Base-by-base conservation (phyloP, 2,888 invertebrate species). In the Catocala nupta region DNA sequence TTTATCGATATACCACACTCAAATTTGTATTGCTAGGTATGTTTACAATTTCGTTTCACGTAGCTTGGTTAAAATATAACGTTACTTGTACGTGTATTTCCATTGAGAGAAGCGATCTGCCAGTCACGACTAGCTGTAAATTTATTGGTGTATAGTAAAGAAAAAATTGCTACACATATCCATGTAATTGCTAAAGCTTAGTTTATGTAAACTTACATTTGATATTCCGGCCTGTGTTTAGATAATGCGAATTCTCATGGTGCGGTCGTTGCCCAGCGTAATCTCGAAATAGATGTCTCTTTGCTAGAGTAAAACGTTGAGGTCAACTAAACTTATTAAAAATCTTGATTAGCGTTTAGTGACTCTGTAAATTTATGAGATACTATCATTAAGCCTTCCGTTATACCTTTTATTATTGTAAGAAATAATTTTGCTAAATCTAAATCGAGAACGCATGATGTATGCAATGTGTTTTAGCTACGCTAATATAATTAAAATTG, bases 41-140 rank as follows among this genome's bases (percentile, higher is more conserved):
- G 72, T 84, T 80, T 81, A 79, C 81, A 79, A 81, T 82, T 83
- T 81, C 81, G 72, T 72, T 83, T 84, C 72, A 73, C 83, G 70
- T 76, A 63, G 60, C 58, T 70, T 61, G 49, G 81, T 82, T 76
- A 82, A 83, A 76, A 77, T 75, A 49, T 82, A 81, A 77, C 83
- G 83, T 78, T 82, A 81, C 75, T 77, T 72, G 25, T 65, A 60
- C 63, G 65, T 75, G 68, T 73, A 70, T 60, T 69, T 59, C 56
- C 53, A 68, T 54, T 60, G 54, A 33, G 48, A 68, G 55, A 65
- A 70, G 56, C 68, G 59, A 75, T 69, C 61, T 60, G 55, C 66
- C 54, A 66, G 73, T 81, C 81, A 80, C 65, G 75, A 59, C 58
- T 82, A 78, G 64, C 80, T 70, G 80, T 80, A 77, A 65, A 75